Base-by-base conservation (phyloP, 2,888 invertebrate genomes). In the Nowickia ferox region DNA sequence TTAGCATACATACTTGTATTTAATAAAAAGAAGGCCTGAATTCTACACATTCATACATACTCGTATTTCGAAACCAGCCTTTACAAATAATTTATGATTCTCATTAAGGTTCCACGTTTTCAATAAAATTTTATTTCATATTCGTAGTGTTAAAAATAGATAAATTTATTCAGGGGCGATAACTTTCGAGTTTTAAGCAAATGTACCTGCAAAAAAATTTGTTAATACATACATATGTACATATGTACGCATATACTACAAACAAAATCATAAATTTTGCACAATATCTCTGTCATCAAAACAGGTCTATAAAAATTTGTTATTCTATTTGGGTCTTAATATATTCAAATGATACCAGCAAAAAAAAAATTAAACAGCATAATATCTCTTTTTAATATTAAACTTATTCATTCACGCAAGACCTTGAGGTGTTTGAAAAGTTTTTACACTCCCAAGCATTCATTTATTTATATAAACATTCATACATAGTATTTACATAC, bases 211-310 rank as follows among this genome's bases (percentile, higher is more conserved):
- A 30, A 30, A 30, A 30, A 30, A 22, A 11, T 53, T 53, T 53
- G 10, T 2, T 53, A 17, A 3, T 53, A 53, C 3, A 30, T 30
- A 30, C 30, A 30, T 30, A 6, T 6, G 6, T 30, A n/a, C n/a
- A n/a, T n/a, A 30, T 30, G 30, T 30, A 30, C 30, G 30, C 30
- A 30, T 6, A 30, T 1, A 30, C 30, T 55, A 11, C 22, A 55
- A 22, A 22, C 11, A 13, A 22, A 19, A 13, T 1, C 13, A 44
- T 11, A 40, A 53, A 19, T 15, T 69, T 55, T 11, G 55, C 55
- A 15, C 55, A 11, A 57, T 71, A 71, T 44, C 57, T 71, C 71
- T 57, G 22, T 44, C 8, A 11, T 44, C 15, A 8, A 71, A 57
- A 57, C 4, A 22, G 30, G 44, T 17, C n/a, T n/a, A 44, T 57